Percentiles rank a stretch among this genome's conserved stretches.
phyloP scores from a whole-genome alignment of 2,797 vertebrate genomes.

The Glossophaga mutica region DNA sequence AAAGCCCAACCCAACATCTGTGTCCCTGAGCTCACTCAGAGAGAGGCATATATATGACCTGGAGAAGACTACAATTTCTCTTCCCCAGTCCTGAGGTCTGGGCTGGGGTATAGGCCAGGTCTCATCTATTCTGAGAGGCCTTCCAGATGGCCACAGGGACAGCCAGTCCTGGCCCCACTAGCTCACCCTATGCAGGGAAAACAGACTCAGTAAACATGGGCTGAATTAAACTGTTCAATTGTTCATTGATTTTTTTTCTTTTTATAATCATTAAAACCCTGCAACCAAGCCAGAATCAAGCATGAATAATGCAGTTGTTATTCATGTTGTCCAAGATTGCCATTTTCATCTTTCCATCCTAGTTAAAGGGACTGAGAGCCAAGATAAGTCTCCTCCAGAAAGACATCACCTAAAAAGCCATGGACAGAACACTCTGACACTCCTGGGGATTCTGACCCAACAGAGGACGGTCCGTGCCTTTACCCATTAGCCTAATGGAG shows the following conservation, averaged over 20 bases:
- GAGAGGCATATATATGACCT: neutral
- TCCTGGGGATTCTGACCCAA: neutral
- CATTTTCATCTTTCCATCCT: constrained; percentile 49
- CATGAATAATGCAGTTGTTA: constrained; percentile 50
- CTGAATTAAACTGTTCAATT: constrained; percentile 33
- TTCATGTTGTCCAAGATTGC: constrained; percentile 17
- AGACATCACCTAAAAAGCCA: constrained; percentile 5
- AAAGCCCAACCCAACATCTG: neutral
- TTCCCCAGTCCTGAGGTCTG: neutral
- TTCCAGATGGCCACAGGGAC: neutral
- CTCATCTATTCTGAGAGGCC: neutral
- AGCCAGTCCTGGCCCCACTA: neutral
- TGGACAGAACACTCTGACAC: neutral
- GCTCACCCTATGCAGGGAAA: neutral
- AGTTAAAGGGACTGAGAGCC: neutral
- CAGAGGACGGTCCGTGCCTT: neutral
- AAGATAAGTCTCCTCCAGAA: neutral
- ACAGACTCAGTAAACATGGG: constrained; percentile 11
- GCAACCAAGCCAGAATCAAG: constrained; percentile 52
- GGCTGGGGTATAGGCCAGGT: neutral
- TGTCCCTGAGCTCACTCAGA: neutral
- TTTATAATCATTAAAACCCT: constrained; percentile 48
- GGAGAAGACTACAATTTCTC: neutral
- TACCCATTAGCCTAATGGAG: neutral
- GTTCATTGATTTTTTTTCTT: constrained; percentile 21